These are phyloP conservation scores for Cyphomyrus discorhynchus DNA, from an alignment of 2,113 vertebrate genomes.

Conservation along the genomic window DNA sequence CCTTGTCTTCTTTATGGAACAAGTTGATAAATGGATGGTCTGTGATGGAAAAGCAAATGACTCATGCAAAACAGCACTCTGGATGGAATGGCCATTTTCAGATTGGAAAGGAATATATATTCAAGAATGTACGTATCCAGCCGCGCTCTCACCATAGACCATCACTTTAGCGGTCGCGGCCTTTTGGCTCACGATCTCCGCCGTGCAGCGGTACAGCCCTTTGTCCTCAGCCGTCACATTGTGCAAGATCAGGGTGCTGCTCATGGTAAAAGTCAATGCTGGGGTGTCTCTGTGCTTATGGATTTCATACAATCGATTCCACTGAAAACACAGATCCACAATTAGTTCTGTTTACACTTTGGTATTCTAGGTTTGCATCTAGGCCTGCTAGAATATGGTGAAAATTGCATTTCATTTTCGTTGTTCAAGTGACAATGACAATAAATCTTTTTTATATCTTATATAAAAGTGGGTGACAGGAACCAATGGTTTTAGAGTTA, in stretches of 20 bases:
- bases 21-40: constrained; percentile 69
- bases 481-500: neutral
- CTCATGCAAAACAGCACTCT: neutral
- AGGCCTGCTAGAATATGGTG: neutral
- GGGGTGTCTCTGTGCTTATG: neutral
- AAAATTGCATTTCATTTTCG: neutral
- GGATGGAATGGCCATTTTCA: neutral
- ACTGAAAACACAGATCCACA: constrained; percentile 39
- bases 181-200: constrained; percentile 16
- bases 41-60: constrained; percentile 39
- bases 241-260: constrained; percentile 50
- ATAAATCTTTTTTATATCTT: no score
- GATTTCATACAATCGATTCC: constrained; percentile 5
- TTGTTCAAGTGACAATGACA: no score
- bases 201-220: constrained; percentile 67
- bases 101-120: neutral
- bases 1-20: constrained; percentile 43
- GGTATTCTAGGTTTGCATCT: neutral
- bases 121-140: no score
- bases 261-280: neutral
- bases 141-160: constrained; percentile 61
- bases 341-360: neutral
- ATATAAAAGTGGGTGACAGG: neutral
- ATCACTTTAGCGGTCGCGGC: constrained; percentile 44
- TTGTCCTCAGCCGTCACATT: constrained; percentile 66